Evolutionary conservation across 1,140 invertebrate species (phyloP), one percentile per base, ranked within the genome.

Genomic region (Nautilus pompilius): DNA sequence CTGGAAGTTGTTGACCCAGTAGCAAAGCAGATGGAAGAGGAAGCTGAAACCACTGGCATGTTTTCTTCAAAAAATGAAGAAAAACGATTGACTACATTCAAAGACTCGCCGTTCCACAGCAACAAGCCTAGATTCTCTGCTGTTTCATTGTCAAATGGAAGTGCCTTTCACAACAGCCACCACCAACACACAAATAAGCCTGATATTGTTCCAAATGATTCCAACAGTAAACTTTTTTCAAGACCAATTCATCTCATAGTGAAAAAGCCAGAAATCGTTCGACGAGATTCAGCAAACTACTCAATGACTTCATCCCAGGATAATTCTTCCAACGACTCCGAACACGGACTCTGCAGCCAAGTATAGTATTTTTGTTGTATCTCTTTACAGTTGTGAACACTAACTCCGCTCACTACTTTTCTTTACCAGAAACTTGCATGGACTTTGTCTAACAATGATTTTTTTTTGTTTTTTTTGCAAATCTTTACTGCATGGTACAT

Each of bases 241-340:
- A 58, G 68, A 32, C 58, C 58, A 32, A 20, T 72, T 17, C 61
- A 66, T 46, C 28, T 71, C 3, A 48, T 65, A 28, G 55, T 63
- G 6, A 72, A 67, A 41, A 68, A 70, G 56, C 45, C 33, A 4
- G 71, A 73, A 29, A 68, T 76, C 30, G 69, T 65, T 10, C 58
- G 72, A 49, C 36, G 74, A 48, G 72, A 76, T 65, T 76, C 74
- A 45, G 74, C 74, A 34, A 76, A 76, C 58, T 76, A 71, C 62
- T 76, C 72, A 17, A 55, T 76, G 57, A 73, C 74, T 41, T 76
- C 73, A 54, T 75, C 71, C 33, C 73, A 75, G 46, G 73, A 73
- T 41, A 75, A 71, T 20, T 72, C 74, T 13, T 76, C 74, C 24
- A 73, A 74, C 59, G 69, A 76, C 17, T 76, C 74, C 5, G 74